These are phyloP conservation scores for Cyanoliseus patagonus DNA, from an alignment of 2,113 vertebrate genomes.

Conservation along the genomic window DNA sequence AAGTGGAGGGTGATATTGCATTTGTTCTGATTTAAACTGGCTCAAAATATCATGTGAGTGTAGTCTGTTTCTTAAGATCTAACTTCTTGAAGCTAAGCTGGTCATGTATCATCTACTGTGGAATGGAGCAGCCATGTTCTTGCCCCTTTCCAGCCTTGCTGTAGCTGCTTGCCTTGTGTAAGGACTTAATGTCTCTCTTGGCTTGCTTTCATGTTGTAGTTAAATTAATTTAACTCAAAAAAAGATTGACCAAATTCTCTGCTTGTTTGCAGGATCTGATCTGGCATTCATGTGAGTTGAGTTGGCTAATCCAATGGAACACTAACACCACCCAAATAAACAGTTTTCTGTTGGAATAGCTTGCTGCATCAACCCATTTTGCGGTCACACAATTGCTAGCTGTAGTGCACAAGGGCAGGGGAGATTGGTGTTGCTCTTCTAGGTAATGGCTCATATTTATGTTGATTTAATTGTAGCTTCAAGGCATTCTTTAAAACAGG, in stretches of 20 bases:
- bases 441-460: background rate
- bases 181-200: background rate
- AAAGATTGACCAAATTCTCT: background rate
- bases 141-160: background rate
- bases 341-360: background rate
- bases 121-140: fast-evolving
- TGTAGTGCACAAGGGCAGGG: background rate
- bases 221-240: background rate
- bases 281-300: background rate
- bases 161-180: background rate
- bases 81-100: background rate
- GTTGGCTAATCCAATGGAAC: background rate
- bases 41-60: background rate
- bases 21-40: background rate
- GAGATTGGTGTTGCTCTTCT: background rate
- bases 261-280: background rate
- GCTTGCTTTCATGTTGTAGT: background rate
- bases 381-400: background rate
- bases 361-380: background rate
- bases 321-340: background rate
- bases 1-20: background rate
- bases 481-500: background rate
- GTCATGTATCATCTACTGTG: fast-evolving
- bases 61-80: background rate
- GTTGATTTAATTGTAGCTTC: background rate